Evolutionary conservation across 1,140 invertebrate genomes (phyloP).

Genomic region (Mya arenaria): DNA sequence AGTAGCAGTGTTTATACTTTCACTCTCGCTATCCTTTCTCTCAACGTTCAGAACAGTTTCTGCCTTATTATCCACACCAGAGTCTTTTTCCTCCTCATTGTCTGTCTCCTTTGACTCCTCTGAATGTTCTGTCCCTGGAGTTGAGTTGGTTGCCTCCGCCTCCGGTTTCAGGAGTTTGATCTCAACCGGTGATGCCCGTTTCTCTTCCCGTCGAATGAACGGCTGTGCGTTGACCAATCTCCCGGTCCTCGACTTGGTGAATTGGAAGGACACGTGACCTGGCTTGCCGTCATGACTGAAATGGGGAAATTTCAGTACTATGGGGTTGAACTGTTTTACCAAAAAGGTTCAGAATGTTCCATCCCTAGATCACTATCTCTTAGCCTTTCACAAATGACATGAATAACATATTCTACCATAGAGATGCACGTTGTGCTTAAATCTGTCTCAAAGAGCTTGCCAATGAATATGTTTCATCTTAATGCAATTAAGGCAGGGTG

Average conservation of each 20-base stretch:
- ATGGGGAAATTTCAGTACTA: not conserved
- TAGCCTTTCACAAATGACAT: too few species aligned
- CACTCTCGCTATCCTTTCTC: not conserved
- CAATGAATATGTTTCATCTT: too few species aligned
- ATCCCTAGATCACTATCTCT: too few species aligned
- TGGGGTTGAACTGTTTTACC: too few species aligned
- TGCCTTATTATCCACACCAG: not conserved
- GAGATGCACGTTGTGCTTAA: too few species aligned
- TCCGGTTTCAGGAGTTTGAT: constrained; percentile 34
- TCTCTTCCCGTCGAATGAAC: constrained; percentile 36
- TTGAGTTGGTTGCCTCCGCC: not conserved
- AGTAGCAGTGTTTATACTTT: constrained; percentile 6
- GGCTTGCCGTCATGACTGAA: constrained; percentile 45
- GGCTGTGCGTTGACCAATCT: constrained; percentile 38
- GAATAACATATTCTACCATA: too few species aligned
- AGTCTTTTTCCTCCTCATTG: constrained; percentile 6
- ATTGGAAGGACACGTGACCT: constrained; percentile 38
- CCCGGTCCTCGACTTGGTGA: constrained; percentile 36
- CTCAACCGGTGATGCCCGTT: constrained; percentile 10
- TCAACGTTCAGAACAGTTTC: not conserved
- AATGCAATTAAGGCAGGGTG: too few species aligned
- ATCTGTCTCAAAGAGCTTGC: too few species aligned
- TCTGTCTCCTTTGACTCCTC: not conserved
- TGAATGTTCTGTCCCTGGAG: too few species aligned
- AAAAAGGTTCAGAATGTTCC: too few species aligned